Percentiles rank a stretch among this genome's conserved stretches.
phyloP scores from a whole-genome alignment of 2,888 invertebrate genomes.

The Heliconius ismenius region DNA sequence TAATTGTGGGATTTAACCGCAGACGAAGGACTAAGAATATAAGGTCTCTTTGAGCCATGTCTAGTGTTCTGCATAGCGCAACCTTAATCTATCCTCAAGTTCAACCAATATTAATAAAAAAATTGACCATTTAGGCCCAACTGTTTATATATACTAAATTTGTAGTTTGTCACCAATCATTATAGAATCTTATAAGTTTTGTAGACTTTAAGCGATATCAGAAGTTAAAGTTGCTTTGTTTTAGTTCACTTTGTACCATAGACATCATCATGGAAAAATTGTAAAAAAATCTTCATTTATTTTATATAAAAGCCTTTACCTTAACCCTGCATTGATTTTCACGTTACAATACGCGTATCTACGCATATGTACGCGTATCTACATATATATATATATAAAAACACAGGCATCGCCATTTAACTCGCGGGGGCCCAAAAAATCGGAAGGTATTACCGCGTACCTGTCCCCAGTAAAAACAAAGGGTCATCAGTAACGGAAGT shows the following conservation, averaged over 20 bases:
- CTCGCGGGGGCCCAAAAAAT: slow-evolving; percentile 36
- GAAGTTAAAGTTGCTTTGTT: not conserved
- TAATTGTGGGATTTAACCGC: too few relatives aligned
- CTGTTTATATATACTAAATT: too few relatives aligned
- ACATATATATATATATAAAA: not conserved
- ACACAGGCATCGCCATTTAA: slow-evolving; percentile 29
- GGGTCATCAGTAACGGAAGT: slow-evolving; percentile 73
- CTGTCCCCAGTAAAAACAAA: slow-evolving; percentile 58
- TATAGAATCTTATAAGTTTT: not conserved
- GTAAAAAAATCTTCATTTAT: not conserved
- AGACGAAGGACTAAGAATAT: too few relatives aligned
- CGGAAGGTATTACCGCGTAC: slow-evolving; percentile 41
- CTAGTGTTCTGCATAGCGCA: too few relatives aligned
- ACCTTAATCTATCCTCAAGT: too few relatives aligned
- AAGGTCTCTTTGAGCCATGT: too few relatives aligned
- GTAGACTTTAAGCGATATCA: too few relatives aligned
- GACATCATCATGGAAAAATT: too few relatives aligned
- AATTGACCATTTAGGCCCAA: too few relatives aligned
- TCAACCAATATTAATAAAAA: too few relatives aligned
- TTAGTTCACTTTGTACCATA: too few relatives aligned
- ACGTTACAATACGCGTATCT: not conserved
- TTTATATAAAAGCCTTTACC: not conserved
- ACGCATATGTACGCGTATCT: not conserved
- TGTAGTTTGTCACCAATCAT: not conserved
- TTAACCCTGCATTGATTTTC: not conserved